Conservation (phyloP, 2,888 invertebrate species). For the Dimorphilus gyrociliatus region DNA sequence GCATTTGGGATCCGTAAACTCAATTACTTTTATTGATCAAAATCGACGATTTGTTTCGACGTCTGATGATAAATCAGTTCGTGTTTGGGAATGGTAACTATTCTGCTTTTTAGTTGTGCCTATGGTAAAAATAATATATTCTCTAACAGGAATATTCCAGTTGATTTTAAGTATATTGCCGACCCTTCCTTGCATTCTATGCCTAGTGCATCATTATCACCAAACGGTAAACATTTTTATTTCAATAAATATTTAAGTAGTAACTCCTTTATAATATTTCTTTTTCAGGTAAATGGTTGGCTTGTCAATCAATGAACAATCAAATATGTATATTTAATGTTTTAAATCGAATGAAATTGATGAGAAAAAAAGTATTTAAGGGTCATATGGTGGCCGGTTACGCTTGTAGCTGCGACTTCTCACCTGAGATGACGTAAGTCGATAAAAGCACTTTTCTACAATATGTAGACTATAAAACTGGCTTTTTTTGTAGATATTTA, state of each 20-base stretch:
- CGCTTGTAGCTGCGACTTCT: conserved; percentile 88
- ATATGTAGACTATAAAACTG: background rate
- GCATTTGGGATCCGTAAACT: conserved; percentile 94
- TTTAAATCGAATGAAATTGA: conserved; percentile 88
- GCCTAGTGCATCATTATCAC: conserved; percentile 83
- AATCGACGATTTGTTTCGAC: conserved; percentile 94
- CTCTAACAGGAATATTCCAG: conserved; percentile 44
- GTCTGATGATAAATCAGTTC: conserved; percentile 92
- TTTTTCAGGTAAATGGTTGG: conserved; percentile 71
- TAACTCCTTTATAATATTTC: background rate
- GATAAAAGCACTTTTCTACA: background rate
- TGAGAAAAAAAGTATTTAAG: conserved; percentile 88
- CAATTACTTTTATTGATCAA: conserved; percentile 97
- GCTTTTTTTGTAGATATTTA: conserved; percentile 57
- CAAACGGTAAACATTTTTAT: conserved; percentile 49
- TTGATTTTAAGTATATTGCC: conserved; percentile 99
- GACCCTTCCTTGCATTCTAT: conserved; percentile 99
- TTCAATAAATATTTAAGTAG: background rate
- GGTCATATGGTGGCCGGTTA: conserved; percentile 99
- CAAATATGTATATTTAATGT: conserved; percentile 95
- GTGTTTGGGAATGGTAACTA: conserved; percentile 93
- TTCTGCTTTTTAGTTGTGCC: background rate
- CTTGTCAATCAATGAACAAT: conserved; percentile 98
- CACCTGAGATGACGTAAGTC: conserved; percentile 87
- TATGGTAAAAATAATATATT: conserved; percentile 3